A percentile compares a stretch with the other conserved stretches of the same genome.
Conservation (phyloP, 1,140 invertebrate species). For the Heliconius congener region DNA sequence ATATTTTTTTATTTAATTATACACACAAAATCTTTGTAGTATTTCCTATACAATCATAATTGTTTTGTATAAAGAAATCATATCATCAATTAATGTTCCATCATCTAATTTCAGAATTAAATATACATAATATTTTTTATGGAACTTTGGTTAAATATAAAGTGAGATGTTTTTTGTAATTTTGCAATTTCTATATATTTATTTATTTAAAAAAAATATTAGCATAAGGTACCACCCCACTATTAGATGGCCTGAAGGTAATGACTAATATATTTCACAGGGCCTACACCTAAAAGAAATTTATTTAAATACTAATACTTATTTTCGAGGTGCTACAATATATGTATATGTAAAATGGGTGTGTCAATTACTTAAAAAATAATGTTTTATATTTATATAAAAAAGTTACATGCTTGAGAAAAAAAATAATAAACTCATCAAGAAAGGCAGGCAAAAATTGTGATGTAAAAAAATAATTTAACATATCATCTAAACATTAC, state of each 20-base stretch:
- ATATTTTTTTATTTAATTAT: constrained; percentile 29
- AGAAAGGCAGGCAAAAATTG: not conserved
- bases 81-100: not conserved
- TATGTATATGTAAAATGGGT: constrained; percentile 2
- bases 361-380: constrained; percentile 3
- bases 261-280: not conserved
- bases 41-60: constrained; percentile 5
- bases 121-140: constrained; percentile 4
- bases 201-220: constrained; percentile 18
- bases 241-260: constrained; percentile 33
- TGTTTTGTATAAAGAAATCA: constrained; percentile 6
- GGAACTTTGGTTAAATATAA: not conserved
- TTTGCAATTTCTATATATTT: constrained; percentile 14
- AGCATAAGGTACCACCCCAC: constrained; percentile 22
- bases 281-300: constrained; percentile 12
- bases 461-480: not conserved
- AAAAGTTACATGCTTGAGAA: too few relatives aligned
- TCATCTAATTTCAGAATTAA: constrained; percentile 4
- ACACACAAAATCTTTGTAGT: constrained; percentile 9
- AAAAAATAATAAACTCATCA: too few relatives aligned
- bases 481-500: not conserved
- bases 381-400: too few relatives aligned
- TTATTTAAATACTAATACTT: not conserved
- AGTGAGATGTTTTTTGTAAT: not conserved
- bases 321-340: not conserved